Base-by-base conservation (phyloP, 2,888 invertebrate species). In the Acrobasis consociella region DNA sequence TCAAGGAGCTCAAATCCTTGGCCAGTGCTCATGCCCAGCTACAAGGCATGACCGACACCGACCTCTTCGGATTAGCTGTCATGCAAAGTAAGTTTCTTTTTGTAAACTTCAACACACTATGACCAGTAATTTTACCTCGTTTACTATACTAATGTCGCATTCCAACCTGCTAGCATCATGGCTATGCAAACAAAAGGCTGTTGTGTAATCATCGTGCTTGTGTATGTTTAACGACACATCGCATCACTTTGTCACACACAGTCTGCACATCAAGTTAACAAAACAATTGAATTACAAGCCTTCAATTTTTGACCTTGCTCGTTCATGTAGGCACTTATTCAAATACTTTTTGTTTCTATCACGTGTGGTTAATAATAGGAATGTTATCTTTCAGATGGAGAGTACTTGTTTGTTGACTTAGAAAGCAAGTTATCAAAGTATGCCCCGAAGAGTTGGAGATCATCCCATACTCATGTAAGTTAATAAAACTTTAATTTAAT, bases 371-470 rank as follows among this genome's bases (percentile, higher is more conserved):
- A 62, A 64, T 42, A 37, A 16, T 22, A 46, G 9, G 46, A 58
- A 16, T 42, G 83, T 78, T 80, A 72, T 72, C 72, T 95, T 96
- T 50, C 94, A 98, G 98, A 98, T 94, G 97, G 97, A 93, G 98
- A 99, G 94, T 98, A 97, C 93, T 95, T 98, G 83, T 99, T 99
- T 93, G 96, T 98, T 89, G 97, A 98, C 88, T 95, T 96, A 85
- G 98, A 98, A 88, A 97, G 96, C 94, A 99, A 99, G 93, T 94
- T 99, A 81, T 97, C 97, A 84, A 99, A 99, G 93, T 97, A 98
- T 93, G 98, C 98, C 78, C 97, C 98, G 82, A 98, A 98, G 93
- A 97, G 97, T 89, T 98, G 98, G 98, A 96, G 98, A 87, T 97
- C 97, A 75, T 97, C 97, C 73, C 97, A 97, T 89, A 97, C 97